Evolutionary conservation across 2,888 invertebrate genomes (phyloP), one percentile per base, ranked within the genome.

Genomic region (Chaitophorus viminalis): DNA sequence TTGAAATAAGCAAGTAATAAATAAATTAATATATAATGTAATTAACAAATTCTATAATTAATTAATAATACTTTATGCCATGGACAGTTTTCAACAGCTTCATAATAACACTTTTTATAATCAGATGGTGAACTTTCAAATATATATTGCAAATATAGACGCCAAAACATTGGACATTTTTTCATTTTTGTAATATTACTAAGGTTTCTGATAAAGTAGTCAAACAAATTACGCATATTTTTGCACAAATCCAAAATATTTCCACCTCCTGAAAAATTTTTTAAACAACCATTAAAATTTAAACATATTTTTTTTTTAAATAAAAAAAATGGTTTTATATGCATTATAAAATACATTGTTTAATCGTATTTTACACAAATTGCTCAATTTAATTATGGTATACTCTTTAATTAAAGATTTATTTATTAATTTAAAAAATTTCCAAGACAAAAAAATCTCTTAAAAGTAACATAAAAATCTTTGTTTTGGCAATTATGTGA

Each of bases 51-150:
- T 21, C 21, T 21, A 25, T 68, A 46, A 36, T n/a, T 65, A 8
- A 74, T 0, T 2, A 60, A 86, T 76, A 87, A 90, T 91, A 93
- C 93, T 91, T 94, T 94, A 84, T 93, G 92, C 94, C 94, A 94
- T 1, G 94, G 94, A 89, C 94, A 94, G 90, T 93, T 93, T 90
- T 94, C 94, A 54, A 94, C 92, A 14, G 94, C 94, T 88, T 92
- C 91, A 90, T 93, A 93, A 89, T 92, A 93, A 18, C 92, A 91
- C 88, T 92, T 91, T 88, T 92, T 91, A 88, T 92, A 90, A 78
- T 90, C 91, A 25, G 91, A 90, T 88, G 91, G 91, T 90, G 91
- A 90, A 72, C 92, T 92, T 29, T 89, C 89, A 29, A 90, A 92
- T 2, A 94, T 91, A 90, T 93, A 92, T 52, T 94, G 93, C 90